Conservation (phyloP, 2,888 invertebrate genomes). For the Opisthograptis luteolata region DNA sequence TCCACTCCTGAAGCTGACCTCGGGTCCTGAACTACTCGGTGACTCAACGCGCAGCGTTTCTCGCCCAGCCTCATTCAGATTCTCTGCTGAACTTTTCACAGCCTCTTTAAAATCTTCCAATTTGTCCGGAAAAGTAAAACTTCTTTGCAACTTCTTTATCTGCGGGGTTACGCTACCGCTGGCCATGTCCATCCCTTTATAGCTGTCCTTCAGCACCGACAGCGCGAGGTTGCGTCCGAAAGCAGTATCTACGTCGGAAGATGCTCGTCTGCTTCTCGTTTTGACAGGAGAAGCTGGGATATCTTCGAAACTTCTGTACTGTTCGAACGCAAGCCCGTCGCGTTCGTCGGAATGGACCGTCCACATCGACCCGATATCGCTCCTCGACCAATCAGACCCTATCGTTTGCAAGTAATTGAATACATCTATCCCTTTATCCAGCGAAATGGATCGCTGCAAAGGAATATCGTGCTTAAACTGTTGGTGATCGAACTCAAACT, state of each 20-base stretch:
- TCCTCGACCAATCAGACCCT: slow-evolving; percentile 60
- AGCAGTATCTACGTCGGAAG: slow-evolving; percentile 54
- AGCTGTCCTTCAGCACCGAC: slow-evolving; percentile 63
- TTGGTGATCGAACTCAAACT: slow-evolving; percentile 42
- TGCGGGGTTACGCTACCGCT: slow-evolving; percentile 59
- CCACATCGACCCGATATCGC: slow-evolving; percentile 62
- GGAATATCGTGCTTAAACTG: slow-evolving; percentile 65
- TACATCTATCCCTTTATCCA: slow-evolving; percentile 70
- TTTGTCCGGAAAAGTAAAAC: slow-evolving; percentile 61
- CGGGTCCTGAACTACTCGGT: slow-evolving; percentile 31
- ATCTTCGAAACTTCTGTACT: slow-evolving; percentile 72
- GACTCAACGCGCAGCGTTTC: slow-evolving; percentile 27
- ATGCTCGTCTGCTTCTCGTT: slow-evolving; percentile 75
- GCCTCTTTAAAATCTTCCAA: slow-evolving; percentile 50
- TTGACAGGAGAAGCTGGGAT: slow-evolving; percentile 67
- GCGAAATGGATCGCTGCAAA: slow-evolving; percentile 67
- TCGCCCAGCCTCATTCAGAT: slow-evolving; percentile 27
- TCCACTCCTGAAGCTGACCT: slow-evolving; percentile 45
- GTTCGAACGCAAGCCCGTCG: slow-evolving; percentile 47
- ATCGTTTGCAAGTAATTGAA: slow-evolving; percentile 64
- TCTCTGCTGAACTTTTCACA: slow-evolving; percentile 36
- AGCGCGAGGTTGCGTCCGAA: slow-evolving; percentile 55
- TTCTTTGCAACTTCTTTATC: slow-evolving; percentile 64
- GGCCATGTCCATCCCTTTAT: slow-evolving; percentile 57
- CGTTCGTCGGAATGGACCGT: slow-evolving; percentile 58